Conservation (phyloP, 64 coral and sea anemone species). For the Platygyra sinensis region DNA sequence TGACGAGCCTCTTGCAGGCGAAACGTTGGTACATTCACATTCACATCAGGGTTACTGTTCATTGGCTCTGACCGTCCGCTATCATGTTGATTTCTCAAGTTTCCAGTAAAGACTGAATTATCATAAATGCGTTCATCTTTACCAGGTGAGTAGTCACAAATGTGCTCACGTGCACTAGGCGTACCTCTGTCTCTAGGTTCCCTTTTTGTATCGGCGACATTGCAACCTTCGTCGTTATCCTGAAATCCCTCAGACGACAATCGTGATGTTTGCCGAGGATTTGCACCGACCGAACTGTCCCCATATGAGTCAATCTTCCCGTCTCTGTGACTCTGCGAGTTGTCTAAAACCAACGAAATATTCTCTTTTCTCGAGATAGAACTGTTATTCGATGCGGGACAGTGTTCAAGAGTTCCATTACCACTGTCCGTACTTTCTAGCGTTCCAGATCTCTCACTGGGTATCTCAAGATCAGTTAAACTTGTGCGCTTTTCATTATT, state of each 20-base stretch:
- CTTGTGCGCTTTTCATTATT: conserved; percentile 6
- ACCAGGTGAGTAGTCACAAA: not conserved
- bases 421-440: conserved; percentile 19
- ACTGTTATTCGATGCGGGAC: not conserved
- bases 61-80: not conserved
- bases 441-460: not conserved
- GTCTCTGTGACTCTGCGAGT: not conserved
- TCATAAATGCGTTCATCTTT: not conserved
- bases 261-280: not conserved
- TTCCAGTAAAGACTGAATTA: not conserved
- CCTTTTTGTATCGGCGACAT: not conserved
- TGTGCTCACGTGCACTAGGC: not conserved
- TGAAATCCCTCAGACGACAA: not conserved
- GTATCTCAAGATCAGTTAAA: conserved; percentile 38
- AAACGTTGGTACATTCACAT: not conserved
- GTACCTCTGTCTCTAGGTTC: not conserved
- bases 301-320: not conserved
- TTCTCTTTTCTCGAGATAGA: not conserved
- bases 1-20: not conserved
- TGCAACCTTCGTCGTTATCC: not conserved
- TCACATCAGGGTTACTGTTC: not conserved
- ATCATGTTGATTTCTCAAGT: not conserved
- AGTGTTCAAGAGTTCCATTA: not conserved
- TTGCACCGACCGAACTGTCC: too few species aligned
- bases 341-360: not conserved